Base-by-base conservation (phyloP, 2,113 vertebrate species). In the Hiodon tergisus region DNA sequence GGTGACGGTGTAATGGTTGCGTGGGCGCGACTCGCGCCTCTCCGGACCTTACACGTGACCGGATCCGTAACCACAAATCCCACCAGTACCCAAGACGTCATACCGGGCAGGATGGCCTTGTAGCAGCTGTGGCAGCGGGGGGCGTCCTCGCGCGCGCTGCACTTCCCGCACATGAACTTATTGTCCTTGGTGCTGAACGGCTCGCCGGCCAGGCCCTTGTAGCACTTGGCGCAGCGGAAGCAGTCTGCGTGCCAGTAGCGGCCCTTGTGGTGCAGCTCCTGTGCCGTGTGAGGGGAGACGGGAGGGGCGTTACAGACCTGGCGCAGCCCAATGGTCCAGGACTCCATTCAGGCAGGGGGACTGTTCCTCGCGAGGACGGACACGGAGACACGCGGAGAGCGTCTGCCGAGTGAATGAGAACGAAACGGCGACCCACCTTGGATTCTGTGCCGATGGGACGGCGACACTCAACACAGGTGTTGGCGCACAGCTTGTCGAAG, bases 241-340 rank as follows among this genome's bases (percentile, higher is more conserved):
- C 96, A 99, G 79, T 72, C 92, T 54, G 96, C 94, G 0, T 99
- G 97, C 96, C 96, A 99, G 87, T 93, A 94, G 0, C 93, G 92
- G 72, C 92, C 95, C 86, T 95, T 97, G 79, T 98, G 96, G 73
- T 94, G 92, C 81, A 99, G 83, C 88, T 98, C 96, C 97, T 99
- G 78, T 7, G 50, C 50, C 76, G 54, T n/a, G 4, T 78, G 47
- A 54, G n/a, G 10, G 5, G 3, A 17, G 52, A 13, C n/a, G 4
- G 77, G 17, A 16, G 10, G 10, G 46, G 17, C 2, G 10, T 10
- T 58, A 7, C 10, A 57, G 8, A 11, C 6, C 1, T 57, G 55
- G 6, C 11, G 9, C 14, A 14, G 3, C 58, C 58, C 9, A 14
- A 4, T 59, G 58, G 9, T 11, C 58, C 8, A 2, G 14, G 14